phyloP scores from a whole-genome alignment of 2,113 vertebrate genomes.

The Fregetta grallaria region DNA sequence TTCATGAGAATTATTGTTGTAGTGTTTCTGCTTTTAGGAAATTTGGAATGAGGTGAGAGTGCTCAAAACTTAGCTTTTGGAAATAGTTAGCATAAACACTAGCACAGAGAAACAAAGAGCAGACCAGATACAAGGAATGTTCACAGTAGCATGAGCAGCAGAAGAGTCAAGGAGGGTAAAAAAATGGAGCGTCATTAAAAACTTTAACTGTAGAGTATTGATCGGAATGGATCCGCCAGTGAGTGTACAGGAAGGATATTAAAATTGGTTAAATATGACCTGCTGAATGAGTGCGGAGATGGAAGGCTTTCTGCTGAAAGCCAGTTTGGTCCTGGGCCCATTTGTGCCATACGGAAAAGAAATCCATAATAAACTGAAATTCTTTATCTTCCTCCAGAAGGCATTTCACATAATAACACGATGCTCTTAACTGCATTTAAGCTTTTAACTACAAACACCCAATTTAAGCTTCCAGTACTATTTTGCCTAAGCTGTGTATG shows the following conservation, averaged over 20 bases:
- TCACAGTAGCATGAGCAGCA: background rate
- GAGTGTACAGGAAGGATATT: background rate
- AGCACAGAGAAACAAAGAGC: background rate
- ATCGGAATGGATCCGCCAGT: background rate
- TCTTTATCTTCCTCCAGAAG: constrained; percentile 6
- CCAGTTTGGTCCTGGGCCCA: constrained; percentile 1
- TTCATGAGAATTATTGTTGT: background rate
- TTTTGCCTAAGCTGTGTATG: background rate
- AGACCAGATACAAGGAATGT: background rate
- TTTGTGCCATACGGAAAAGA: constrained; percentile 4
- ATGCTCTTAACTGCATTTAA: background rate
- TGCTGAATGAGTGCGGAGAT: background rate
- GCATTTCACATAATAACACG: background rate
- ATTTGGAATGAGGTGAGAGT: background rate
- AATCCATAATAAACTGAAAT: constrained; percentile 1
- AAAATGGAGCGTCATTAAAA: background rate
- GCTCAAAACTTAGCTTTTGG: background rate
- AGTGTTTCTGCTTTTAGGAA: background rate
- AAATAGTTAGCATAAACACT: constrained; percentile 9
- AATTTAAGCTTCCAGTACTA: background rate
- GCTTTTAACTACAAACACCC: background rate
- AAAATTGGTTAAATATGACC: background rate
- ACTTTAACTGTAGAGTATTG: background rate
- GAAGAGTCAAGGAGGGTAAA: background rate
- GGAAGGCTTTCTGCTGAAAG: constrained; percentile 3